These are phyloP conservation scores for Plagodis pulveraria DNA, from an alignment of 2,888 invertebrate genomes.

Conservation along the genomic window DNA sequence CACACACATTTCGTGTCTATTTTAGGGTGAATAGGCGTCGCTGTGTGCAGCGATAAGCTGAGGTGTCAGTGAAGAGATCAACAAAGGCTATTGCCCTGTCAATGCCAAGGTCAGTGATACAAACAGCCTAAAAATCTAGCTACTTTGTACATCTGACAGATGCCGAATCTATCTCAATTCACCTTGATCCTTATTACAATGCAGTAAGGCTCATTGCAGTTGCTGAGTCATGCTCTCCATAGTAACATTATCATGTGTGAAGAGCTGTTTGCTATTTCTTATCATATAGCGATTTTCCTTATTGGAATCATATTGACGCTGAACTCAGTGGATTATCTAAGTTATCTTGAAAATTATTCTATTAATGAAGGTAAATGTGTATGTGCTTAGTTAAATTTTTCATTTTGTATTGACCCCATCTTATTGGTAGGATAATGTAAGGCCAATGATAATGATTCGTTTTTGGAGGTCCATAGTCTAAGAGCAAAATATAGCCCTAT, in stretches of 20 bases:
- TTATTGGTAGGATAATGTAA: too few relatives aligned
- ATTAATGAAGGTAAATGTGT: too few relatives aligned
- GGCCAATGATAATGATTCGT: too few relatives aligned
- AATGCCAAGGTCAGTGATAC: slow-evolving; percentile 67
- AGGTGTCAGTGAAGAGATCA: slow-evolving; percentile 40
- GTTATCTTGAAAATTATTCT: too few relatives aligned
- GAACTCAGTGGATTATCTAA: neutral
- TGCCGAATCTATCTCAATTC: slow-evolving; percentile 7
- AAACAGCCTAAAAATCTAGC: slow-evolving; percentile 44
- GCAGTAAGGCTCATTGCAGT: slow-evolving; percentile 34
- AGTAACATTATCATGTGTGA: slow-evolving; percentile 11
- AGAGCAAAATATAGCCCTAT: too few relatives aligned
- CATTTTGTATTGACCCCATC: too few relatives aligned
- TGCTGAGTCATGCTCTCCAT: slow-evolving; percentile 35
- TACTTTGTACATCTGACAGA: slow-evolving; percentile 35
- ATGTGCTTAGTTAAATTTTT: too few relatives aligned
- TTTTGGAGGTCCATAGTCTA: too few relatives aligned
- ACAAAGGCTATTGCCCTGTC: slow-evolving; percentile 62
- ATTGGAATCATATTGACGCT: slow-evolving; percentile 13
- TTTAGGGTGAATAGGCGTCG: slow-evolving; percentile 57
- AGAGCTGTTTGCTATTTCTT: slow-evolving; percentile 5
- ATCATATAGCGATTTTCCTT: slow-evolving; percentile 6
- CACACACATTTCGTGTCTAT: slow-evolving; percentile 67
- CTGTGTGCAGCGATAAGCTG: slow-evolving; percentile 36
- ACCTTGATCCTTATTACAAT: slow-evolving; percentile 26